Evolutionary conservation across 2,113 vertebrate genomes (phyloP).

Genomic region (Salvelinus sp.): DNA sequence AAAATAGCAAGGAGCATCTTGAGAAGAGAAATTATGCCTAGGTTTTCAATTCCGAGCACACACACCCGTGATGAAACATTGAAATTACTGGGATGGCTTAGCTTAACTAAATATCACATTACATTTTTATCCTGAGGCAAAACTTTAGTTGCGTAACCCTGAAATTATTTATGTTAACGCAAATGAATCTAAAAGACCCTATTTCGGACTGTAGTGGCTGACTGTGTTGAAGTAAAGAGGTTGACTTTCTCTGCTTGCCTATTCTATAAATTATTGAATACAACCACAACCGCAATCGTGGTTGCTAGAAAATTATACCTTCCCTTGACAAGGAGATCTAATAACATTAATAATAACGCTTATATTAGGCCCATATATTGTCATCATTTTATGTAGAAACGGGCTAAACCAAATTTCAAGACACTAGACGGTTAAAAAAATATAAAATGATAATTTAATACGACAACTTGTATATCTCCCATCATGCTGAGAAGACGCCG

Average conservation of each 20-base stretch:
- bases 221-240: not conserved
- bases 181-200: not conserved
- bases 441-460: too few relatives aligned
- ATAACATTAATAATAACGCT: too few relatives aligned
- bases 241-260: not conserved
- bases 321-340: too few relatives aligned
- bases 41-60: conserved; percentile 1
- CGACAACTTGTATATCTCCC: too few relatives aligned
- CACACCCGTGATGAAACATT: not conserved
- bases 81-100: not conserved
- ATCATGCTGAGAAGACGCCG: too few relatives aligned
- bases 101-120: not conserved
- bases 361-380: too few relatives aligned
- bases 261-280: not conserved
- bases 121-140: not conserved
- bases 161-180: not conserved
- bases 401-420: too few relatives aligned
- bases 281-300: too few relatives aligned
- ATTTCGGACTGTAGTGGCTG: not conserved
- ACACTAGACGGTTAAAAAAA: too few relatives aligned
- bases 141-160: not conserved
- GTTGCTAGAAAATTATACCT: too few relatives aligned
- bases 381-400: too few relatives aligned
- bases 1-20: not conserved
- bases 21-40: not conserved